A percentile compares a stretch with the other conserved stretches of the same genome.
These are phyloP conservation scores for Phalera bucephala DNA, from an alignment of 2,888 invertebrate species.

Conservation along the genomic window DNA sequence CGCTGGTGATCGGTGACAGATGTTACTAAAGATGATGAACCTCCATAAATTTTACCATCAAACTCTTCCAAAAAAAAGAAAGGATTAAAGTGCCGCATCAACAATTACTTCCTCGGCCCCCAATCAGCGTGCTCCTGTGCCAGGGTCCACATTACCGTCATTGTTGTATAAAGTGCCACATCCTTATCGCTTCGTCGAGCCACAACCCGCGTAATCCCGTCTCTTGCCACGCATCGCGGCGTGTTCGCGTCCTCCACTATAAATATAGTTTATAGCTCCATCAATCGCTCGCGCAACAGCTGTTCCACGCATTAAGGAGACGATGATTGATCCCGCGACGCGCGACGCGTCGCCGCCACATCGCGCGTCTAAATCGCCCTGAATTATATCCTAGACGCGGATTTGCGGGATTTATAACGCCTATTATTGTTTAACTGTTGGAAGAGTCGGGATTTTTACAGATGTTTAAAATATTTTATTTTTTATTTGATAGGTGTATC, in stretches of 20 bases:
- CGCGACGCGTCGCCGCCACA: slow-evolving; percentile 33
- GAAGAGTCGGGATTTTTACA: slow-evolving; percentile 1
- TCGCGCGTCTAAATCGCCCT: slow-evolving; percentile 36
- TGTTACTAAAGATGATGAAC: too few relatives aligned
- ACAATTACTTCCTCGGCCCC: too few relatives aligned
- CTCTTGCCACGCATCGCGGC: slow-evolving; percentile 61
- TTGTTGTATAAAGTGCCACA: slow-evolving; percentile 30
- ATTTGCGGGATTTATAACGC: slow-evolving; percentile 40
- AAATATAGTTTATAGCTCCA: slow-evolving; percentile 79
- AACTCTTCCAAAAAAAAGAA: too few relatives aligned
- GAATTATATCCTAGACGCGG: slow-evolving; percentile 46
- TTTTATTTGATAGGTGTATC: too few relatives aligned
- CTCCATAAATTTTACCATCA: too few relatives aligned
- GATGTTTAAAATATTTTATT: too few relatives aligned
- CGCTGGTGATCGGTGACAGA: too few relatives aligned
- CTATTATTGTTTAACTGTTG: slow-evolving; percentile 40
- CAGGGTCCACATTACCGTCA: too few relatives aligned
- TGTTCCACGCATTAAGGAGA: slow-evolving; percentile 72
- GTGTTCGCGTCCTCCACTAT: slow-evolving; percentile 66
- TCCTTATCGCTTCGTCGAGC: slow-evolving; percentile 19
- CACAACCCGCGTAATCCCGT: slow-evolving; percentile 31
- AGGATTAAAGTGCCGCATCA: too few relatives aligned
- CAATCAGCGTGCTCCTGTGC: too few relatives aligned
- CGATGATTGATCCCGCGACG: slow-evolving; percentile 74
- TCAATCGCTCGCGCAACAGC: slow-evolving; percentile 75